Percentiles rank a stretch among this genome's conserved stretches.
Conservation (phyloP, 2,797 vertebrate genomes). For the Neostethus bicornis region DNA sequence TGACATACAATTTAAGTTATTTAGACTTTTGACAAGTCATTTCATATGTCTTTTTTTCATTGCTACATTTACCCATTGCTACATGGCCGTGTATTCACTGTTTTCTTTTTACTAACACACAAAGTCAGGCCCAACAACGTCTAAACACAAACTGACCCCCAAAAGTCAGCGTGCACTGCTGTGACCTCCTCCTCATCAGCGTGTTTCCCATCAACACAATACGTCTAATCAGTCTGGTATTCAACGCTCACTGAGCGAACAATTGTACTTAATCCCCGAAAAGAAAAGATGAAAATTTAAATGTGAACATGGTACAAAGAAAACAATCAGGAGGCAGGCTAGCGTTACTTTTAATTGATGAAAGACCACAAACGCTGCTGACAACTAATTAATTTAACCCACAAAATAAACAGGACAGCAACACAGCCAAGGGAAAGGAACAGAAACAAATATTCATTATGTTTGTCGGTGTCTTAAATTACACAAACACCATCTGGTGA, state of each 20-base stretch:
- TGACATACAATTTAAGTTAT: too few relatives aligned
- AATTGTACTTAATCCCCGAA: slow-evolving; percentile 36
- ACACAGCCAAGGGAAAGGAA: slow-evolving; percentile 19
- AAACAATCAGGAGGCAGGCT: slow-evolving; percentile 47
- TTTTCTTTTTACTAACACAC: too few relatives aligned
- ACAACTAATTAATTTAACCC: slow-evolving; percentile 70
- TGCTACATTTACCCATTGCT: too few relatives aligned
- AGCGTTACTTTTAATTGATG: slow-evolving; percentile 70
- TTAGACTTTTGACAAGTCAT: too few relatives aligned
- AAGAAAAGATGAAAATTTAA: slow-evolving; percentile 45
- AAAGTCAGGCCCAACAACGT: slow-evolving; percentile 27
- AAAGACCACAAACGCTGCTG: slow-evolving; percentile 60
- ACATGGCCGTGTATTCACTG: too few relatives aligned
- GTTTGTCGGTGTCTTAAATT: slow-evolving; percentile 72
- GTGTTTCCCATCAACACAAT: slow-evolving; percentile 28
- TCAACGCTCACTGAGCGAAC: slow-evolving; percentile 24
- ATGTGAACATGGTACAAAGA: slow-evolving; percentile 38
- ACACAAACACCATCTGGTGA: slow-evolving; percentile 75
- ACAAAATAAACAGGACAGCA: slow-evolving; percentile 37
- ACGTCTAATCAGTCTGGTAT: slow-evolving; percentile 49
- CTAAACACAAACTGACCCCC: slow-evolving; percentile 21
- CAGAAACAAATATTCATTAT: slow-evolving; percentile 52
- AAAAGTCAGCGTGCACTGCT: slow-evolving; percentile 13
- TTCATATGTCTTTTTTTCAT: too few relatives aligned
- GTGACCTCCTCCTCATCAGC: slow-evolving; percentile 10